Evolutionary conservation across 2,888 invertebrate species (phyloP), one percentile per base, ranked within the genome.

Genomic region (Cerastoderma edule): DNA sequence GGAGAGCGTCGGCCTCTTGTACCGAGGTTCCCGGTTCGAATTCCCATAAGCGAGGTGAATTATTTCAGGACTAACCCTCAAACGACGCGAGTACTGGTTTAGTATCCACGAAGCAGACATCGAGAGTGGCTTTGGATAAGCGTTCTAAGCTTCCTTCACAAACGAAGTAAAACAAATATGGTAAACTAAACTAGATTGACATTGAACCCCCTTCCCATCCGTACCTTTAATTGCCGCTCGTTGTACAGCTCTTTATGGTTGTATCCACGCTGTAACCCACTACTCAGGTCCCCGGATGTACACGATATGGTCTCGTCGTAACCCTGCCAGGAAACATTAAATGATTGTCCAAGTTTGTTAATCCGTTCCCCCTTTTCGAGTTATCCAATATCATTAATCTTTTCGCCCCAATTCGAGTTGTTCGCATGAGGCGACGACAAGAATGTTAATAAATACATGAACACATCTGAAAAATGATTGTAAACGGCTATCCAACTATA

Each of bases 221-320:
- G 1, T 75, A 86, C 86, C 65, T 75, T 80, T 0, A 68, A 63
- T 19, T 81, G 72, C 22, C 84, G 60, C 19, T 83, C 78, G 67
- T 85, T 85, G 57, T 73, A 70, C 1, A 69, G 67, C 6, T 28
- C 54, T 5, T 48, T 66, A 13, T 83, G 83, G 72, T 85, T 86
- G 63, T 78, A 83, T 3, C 86, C 85, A 46, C 83, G 73, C 57
- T 85, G 84, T 13, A 86, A 73, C 19, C 75, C 75, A 13, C 68
- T 24, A 6, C 33, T 33, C 0, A 53, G 63, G 24, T 68, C 57
- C 1, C 66, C 71, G 1, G 74, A 64, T 0, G 80, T 80, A 71
- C 86, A 86, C 0, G 73, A 66, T 0, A 83, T 46, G 0, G 84
- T 85, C 54, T 81, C 81, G 57, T 86, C 86, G 5, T 83, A 44